Evolutionary conservation across 2,888 invertebrate species (phyloP).

Genomic region (Sepioteuthis lessoniana): DNA sequence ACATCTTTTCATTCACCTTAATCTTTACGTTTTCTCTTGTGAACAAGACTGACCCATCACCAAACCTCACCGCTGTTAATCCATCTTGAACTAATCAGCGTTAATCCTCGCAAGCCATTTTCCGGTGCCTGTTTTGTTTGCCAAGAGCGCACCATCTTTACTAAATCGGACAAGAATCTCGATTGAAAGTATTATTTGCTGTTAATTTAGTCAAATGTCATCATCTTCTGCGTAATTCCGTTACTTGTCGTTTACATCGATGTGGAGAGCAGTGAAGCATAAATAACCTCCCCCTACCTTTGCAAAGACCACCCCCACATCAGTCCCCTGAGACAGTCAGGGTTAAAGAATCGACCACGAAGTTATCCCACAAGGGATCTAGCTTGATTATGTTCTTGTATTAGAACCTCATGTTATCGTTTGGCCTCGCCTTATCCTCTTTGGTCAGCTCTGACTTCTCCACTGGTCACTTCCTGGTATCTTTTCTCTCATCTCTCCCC

Average conservation of each 20-base stretch:
- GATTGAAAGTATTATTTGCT: not conserved
- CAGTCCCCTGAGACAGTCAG: not conserved
- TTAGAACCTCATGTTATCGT: conserved; percentile 1
- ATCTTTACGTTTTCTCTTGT: not conserved
- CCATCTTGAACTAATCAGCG: not conserved
- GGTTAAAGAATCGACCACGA: not conserved
- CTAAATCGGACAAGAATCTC: not conserved
- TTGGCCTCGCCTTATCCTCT: not conserved
- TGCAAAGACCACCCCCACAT: not conserved
- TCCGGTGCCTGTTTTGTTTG: not conserved
- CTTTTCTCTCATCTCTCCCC: not conserved
- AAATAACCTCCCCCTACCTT: not conserved
- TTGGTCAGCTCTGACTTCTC: not conserved
- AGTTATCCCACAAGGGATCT: not conserved
- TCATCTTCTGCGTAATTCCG: conserved; percentile 2
- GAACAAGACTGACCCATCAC: not conserved
- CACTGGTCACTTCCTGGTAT: not conserved
- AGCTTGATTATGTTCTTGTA: conserved; percentile 20
- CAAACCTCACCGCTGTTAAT: not conserved
- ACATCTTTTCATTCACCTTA: not conserved
- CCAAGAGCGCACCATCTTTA: not conserved
- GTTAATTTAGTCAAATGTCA: conserved; percentile 9
- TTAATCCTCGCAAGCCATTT: not conserved
- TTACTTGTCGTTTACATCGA: not conserved
- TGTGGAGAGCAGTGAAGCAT: not conserved